These are phyloP conservation scores for Tragelaphus strepsiceros DNA, from an alignment of 2,113 vertebrate genomes.

Conservation along the genomic window DNA sequence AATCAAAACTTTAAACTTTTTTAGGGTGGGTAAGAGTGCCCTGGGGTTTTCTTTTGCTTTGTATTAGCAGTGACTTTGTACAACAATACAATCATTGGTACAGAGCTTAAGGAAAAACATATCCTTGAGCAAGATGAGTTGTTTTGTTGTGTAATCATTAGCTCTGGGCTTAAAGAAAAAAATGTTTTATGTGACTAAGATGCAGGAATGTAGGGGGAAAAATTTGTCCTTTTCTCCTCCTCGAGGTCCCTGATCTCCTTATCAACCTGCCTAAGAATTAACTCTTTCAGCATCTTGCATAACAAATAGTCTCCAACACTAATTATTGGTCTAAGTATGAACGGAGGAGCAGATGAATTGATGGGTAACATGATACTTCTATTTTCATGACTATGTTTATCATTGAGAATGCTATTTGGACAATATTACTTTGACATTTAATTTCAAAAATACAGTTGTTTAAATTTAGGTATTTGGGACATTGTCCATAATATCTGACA, in stretches of 20 bases:
- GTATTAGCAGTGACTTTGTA: not conserved
- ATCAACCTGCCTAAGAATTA: not conserved
- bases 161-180: not conserved
- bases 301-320: not conserved
- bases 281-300: not conserved
- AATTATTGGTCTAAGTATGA: not conserved
- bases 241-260: not conserved
- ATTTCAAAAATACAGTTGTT: constrained; percentile 13
- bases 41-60: not conserved
- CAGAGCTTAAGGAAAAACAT: not conserved
- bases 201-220: not conserved
- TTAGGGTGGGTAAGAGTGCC: not conserved
- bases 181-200: not conserved
- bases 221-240: not conserved
- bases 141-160: not conserved
- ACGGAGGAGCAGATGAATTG: not conserved
- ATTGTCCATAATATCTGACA: not conserved
- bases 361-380: not conserved
- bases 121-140: not conserved
- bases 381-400: not conserved
- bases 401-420: not conserved
- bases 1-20: not conserved
- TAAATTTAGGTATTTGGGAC: not conserved
- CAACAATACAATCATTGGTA: not conserved
- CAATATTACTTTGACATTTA: not conserved